Evolutionary conservation across 2,888 invertebrate species (phyloP).

Genomic region (Hemaris fuciformis): DNA sequence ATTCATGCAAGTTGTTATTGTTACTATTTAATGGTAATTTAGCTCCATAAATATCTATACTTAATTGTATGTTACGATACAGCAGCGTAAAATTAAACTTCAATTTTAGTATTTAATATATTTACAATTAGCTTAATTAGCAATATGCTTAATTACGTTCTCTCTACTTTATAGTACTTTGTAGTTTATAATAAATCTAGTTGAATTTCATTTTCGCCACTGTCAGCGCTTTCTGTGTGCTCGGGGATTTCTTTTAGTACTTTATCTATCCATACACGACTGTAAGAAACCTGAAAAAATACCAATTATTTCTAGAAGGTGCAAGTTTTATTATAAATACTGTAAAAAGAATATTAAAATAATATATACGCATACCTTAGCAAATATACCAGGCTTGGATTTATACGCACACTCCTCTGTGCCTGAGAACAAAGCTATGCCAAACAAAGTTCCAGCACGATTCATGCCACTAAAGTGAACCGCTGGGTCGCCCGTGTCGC

Average conservation of each 20-base stretch:
- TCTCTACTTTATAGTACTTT: too few relatives aligned
- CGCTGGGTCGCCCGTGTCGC: conserved; percentile 73
- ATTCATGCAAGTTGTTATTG: too few relatives aligned
- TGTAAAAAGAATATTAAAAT: background rate
- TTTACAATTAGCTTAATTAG: background rate
- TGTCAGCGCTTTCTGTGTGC: conserved; percentile 58
- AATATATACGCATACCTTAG: conserved; percentile 52
- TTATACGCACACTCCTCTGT: conserved; percentile 73
- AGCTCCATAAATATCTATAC: too few relatives aligned
- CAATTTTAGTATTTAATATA: too few relatives aligned
- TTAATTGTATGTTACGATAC: too few relatives aligned
- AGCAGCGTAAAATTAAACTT: too few relatives aligned
- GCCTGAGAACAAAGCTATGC: conserved; percentile 72
- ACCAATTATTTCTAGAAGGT: too few relatives aligned
- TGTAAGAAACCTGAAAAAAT: conserved; percentile 60
- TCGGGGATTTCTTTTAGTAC: conserved; percentile 44
- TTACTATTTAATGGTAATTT: too few relatives aligned
- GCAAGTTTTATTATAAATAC: too few relatives aligned
- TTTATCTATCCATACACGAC: conserved; percentile 64
- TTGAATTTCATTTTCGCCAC: conserved; percentile 61
- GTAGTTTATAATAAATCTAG: conserved; percentile 38
- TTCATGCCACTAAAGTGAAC: conserved; percentile 70
- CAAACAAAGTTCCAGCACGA: conserved; percentile 63
- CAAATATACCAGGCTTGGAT: conserved; percentile 71
- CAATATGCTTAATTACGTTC: too few relatives aligned